Percentiles rank a stretch among this genome's conserved stretches.
Evolutionary conservation across 2,797 vertebrate species (phyloP).

Genomic region (Podarcis lilfordi): DNA sequence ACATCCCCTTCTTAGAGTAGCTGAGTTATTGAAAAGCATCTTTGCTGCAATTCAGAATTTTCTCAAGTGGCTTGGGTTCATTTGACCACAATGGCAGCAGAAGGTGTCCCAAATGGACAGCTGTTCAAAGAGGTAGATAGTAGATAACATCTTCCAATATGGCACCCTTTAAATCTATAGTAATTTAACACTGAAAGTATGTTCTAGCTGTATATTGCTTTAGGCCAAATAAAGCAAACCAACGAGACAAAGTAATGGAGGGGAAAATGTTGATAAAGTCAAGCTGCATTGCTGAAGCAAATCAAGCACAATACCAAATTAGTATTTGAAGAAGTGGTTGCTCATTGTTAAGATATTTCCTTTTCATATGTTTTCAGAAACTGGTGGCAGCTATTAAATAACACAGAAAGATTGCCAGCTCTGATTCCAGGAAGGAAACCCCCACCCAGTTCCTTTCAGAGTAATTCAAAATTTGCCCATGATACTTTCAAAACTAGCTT

Average conservation of each 20-base stretch:
- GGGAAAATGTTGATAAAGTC: slow-evolving; percentile 73
- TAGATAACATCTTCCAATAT: slow-evolving; percentile 48
- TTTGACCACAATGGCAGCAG: slow-evolving; percentile 17
- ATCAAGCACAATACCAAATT: slow-evolving; percentile 80
- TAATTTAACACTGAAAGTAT: slow-evolving; percentile 49
- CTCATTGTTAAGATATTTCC: slow-evolving; percentile 85
- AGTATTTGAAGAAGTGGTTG: slow-evolving; percentile 76
- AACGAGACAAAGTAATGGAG: slow-evolving; percentile 66
- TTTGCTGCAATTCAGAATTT: slow-evolving; percentile 2
- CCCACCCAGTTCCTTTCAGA: slow-evolving; percentile 85
- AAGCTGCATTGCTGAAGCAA: slow-evolving; percentile 70
- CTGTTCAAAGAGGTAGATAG: slow-evolving; percentile 13
- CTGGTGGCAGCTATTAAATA: slow-evolving; percentile 76
- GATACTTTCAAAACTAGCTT: slow-evolving; percentile 39
- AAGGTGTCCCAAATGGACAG: neutral
- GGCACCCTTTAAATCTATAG: slow-evolving; percentile 11
- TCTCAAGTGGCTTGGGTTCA: slow-evolving; percentile 8
- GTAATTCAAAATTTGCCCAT: slow-evolving; percentile 74
- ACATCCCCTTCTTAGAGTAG: neutral
- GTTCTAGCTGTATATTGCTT: slow-evolving; percentile 39
- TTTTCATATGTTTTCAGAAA: slow-evolving; percentile 82
- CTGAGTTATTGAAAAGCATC: neutral
- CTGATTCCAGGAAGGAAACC: slow-evolving; percentile 89
- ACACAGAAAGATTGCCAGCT: slow-evolving; percentile 80
- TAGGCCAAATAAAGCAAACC: slow-evolving; percentile 63